Evolutionary conservation across 2,797 vertebrate genomes (phyloP), one percentile per base, ranked within the genome.

Genomic region (Bradypus variegatus): DNA sequence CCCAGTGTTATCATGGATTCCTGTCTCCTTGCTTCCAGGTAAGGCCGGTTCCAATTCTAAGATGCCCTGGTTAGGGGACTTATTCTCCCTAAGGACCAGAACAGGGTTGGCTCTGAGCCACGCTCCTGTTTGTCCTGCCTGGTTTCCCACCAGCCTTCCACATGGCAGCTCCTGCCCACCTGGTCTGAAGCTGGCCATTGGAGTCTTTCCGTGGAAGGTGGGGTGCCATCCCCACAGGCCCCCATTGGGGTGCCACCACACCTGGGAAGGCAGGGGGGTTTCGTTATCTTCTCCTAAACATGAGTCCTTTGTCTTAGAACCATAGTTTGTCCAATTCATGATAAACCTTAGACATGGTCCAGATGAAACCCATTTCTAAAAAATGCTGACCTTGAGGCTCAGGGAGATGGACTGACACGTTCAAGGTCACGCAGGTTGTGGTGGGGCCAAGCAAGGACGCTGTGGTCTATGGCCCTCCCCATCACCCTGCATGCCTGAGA

Each of bases 401-500:
- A 41, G 82, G 81, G n/a, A 72, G 50, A 6, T 6, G 45, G 50
- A 19, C 2, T 0, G 36, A 15, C 7, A 27, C 7, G 13, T n/a
- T 88, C 65, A 58, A 36, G 69, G 36, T 19, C 78, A 50, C 21
- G 4, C 1, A 7, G 69, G 33, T 0, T 15, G 38, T 3, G 31
- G 25, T 2, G 1, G 41, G 29, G 41, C 60, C 18, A 8, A 45
- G 55, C 4, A 2, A 13, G 33, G 31, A 0, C 11, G 0, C 18
- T 11, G 10, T 25, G 5, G 50, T 58, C 8, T 29, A 29, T 3
- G 25, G 55, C 2, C 1, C 4, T 36, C 9, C 31, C 69, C 16
- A 0, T 14, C 1, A 9, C 3, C 0, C 15, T 6, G 1, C 2
- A 1, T 0, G 3, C 33, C 41, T 38, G 45, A 14, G 77, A 72